Evolutionary conservation across 2,888 invertebrate species (phyloP).

Genomic region (Synergus itoensis): DNA sequence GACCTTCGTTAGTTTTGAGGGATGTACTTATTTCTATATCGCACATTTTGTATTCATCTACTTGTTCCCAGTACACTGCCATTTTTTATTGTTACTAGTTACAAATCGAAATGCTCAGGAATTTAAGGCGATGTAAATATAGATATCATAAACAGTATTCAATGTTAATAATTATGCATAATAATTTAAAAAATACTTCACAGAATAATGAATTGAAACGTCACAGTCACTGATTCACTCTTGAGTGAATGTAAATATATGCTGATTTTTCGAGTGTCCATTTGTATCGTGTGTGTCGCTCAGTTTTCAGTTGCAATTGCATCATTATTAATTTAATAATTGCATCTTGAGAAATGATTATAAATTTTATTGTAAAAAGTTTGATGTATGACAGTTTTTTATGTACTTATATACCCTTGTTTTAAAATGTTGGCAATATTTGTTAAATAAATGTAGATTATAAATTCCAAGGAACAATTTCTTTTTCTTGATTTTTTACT

Average conservation of each 20-base stretch:
- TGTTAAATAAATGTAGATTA: background rate
- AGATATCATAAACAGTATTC: background rate
- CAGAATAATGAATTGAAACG: background rate
- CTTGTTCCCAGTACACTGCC: background rate
- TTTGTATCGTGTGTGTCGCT: no score
- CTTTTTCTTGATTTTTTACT: no score
- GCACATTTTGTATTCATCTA: background rate
- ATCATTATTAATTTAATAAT: background rate
- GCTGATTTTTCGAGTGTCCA: background rate
- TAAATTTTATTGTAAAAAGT: background rate
- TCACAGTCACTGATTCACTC: background rate
- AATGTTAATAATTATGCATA: background rate
- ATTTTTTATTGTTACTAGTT: background rate
- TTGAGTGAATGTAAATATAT: background rate
- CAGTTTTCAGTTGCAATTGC: background rate
- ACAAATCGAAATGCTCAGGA: background rate
- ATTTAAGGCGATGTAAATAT: background rate
- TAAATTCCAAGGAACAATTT: background rate
- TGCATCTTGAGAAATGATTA: background rate
- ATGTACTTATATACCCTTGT: background rate
- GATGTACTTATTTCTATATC: background rate
- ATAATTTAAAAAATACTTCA: background rate
- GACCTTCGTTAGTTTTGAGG: background rate
- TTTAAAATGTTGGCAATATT: background rate
- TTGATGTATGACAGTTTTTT: background rate